Conservation (phyloP, 2,888 invertebrate species). For the Oscheius myriophilus region DNA sequence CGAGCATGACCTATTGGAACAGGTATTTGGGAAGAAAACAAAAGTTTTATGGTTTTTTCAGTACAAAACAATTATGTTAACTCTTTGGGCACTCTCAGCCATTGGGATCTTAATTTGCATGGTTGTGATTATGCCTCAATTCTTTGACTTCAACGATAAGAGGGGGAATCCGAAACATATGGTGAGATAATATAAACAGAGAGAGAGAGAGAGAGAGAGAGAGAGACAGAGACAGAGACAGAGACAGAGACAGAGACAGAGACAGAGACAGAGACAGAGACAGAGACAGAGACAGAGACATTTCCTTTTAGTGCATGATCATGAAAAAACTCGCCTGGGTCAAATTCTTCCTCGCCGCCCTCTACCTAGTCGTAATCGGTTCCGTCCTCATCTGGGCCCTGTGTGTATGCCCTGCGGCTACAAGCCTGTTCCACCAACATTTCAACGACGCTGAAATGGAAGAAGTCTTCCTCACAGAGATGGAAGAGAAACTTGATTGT, state of each 20-base stretch:
- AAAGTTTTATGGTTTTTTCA: conserved; percentile 30
- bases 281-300: neutral
- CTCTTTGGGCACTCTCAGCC: conserved; percentile 60
- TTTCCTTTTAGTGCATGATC: conserved; percentile 45
- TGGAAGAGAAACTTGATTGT: conserved; percentile 47
- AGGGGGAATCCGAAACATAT: conserved; percentile 59
- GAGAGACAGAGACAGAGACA: too few species aligned
- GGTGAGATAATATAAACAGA: conserved; percentile 36
- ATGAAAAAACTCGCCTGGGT: conserved; percentile 45
- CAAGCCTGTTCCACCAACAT: conserved; percentile 48
- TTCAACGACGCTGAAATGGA: conserved; percentile 56
- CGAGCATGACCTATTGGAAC: conserved; percentile 44
- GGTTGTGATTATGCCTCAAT: conserved; percentile 65
- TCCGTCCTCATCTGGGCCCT: conserved; percentile 43
- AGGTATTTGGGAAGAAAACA: conserved; percentile 28
- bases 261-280: neutral
- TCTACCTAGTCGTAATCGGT: conserved; percentile 39
- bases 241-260: too few species aligned
- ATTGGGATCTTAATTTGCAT: conserved; percentile 57
- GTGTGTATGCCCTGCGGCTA: conserved; percentile 44
- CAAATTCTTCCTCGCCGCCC: conserved; percentile 38
- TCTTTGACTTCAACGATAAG: conserved; percentile 62
- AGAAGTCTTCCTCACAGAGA: conserved; percentile 41
- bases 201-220: neutral
- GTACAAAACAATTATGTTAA: conserved; percentile 59